Evolutionary conservation across 2,113 vertebrate genomes (phyloP).

Genomic region (Rhineura floridana): DNA sequence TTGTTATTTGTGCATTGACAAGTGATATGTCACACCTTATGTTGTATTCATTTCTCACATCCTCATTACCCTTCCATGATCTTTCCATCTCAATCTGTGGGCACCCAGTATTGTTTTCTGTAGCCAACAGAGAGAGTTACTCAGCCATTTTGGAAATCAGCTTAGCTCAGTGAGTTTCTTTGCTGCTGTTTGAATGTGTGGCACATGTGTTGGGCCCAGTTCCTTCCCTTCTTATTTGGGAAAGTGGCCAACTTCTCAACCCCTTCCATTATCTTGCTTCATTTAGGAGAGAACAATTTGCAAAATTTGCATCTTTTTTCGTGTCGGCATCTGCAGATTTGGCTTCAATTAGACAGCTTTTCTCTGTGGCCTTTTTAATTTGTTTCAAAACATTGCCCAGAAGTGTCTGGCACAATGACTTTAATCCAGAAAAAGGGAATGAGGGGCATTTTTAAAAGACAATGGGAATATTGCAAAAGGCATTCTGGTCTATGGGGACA

Average conservation of each 20-base stretch:
- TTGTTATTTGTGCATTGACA: not conserved
- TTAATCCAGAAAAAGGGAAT: not conserved
- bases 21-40: not conserved
- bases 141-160: constrained; percentile 8
- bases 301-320: not conserved
- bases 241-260: not conserved
- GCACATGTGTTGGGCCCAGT: not conserved
- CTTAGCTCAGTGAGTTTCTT: not conserved
- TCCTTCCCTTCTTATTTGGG: not conserved
- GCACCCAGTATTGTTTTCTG: not conserved
- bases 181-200: not conserved
- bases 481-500: not conserved
- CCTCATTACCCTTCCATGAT: not conserved
- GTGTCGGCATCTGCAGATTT: not conserved
- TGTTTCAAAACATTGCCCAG: not conserved
- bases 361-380: not conserved
- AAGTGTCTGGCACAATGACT: not conserved
- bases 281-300: not conserved
- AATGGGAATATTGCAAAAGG: not conserved
- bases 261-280: not conserved
- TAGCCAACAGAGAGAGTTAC: not conserved
- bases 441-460: not conserved
- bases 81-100: not conserved
- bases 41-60: not conserved
- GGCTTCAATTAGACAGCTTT: not conserved